Conservation (phyloP, 2,113 vertebrate genomes). For the Narcine bancroftii region DNA sequence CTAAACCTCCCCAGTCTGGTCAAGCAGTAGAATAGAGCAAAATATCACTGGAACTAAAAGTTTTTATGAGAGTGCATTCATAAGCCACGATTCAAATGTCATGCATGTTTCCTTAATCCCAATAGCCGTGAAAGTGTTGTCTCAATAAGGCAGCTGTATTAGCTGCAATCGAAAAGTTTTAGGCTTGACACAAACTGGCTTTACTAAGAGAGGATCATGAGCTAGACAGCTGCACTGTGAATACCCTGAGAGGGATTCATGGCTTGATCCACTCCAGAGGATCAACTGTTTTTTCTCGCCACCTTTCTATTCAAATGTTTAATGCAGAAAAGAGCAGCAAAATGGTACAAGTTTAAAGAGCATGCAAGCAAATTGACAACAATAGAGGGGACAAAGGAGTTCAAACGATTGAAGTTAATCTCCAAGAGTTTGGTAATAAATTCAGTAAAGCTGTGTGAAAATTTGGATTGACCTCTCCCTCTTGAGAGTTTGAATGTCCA, state of each 20-base stretch:
- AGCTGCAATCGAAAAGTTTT: constrained; percentile 35
- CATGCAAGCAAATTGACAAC: constrained; percentile 36
- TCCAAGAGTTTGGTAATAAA: constrained; percentile 34
- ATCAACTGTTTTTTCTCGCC: constrained; percentile 30
- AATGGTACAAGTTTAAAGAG: constrained; percentile 38
- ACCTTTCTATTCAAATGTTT: constrained; percentile 34
- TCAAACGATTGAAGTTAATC: constrained; percentile 37
- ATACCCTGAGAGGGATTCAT: constrained; percentile 27
- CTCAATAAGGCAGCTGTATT: constrained; percentile 38
- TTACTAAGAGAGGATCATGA: constrained; percentile 27
- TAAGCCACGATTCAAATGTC: constrained; percentile 29
- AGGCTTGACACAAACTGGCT: constrained; percentile 31
- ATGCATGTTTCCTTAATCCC: constrained; percentile 35
- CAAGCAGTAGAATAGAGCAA: constrained; percentile 32
- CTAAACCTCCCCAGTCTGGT: constrained; percentile 1
- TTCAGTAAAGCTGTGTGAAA: constrained; percentile 38
- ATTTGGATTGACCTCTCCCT: constrained; percentile 35
- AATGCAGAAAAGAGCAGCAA: constrained; percentile 30
- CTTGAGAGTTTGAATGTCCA: neutral
- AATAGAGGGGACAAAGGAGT: constrained; percentile 31
- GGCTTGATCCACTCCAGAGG: constrained; percentile 30
- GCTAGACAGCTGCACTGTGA: constrained; percentile 28
- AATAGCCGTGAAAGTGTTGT: constrained; percentile 37
- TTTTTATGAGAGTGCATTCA: constrained; percentile 33
- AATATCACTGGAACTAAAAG: constrained; percentile 36